These are phyloP conservation scores for Epirrita christyi DNA, from an alignment of 2,888 invertebrate species.

Conservation along the genomic window DNA sequence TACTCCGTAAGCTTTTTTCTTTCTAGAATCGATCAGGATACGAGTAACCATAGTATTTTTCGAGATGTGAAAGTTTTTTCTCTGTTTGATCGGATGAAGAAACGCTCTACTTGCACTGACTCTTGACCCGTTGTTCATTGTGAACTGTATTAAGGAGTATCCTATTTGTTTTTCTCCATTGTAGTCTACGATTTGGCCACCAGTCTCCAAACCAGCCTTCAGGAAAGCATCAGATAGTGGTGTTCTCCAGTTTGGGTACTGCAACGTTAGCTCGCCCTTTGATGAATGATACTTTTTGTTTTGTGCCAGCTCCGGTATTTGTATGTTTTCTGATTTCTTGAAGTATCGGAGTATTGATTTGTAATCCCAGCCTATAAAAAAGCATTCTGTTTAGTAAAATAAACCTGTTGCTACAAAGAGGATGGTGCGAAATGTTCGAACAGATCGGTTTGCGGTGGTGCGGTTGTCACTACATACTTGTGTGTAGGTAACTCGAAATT, in stretches of 20 bases:
- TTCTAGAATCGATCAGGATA: constrained; percentile 80
- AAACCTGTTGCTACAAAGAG: neutral
- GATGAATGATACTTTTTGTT: constrained; percentile 84
- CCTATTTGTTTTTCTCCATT: constrained; percentile 88
- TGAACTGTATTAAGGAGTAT: constrained; percentile 87
- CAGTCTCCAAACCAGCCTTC: constrained; percentile 86
- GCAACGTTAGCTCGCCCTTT: constrained; percentile 86
- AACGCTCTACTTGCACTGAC: constrained; percentile 91
- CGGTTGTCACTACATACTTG: too few species aligned
- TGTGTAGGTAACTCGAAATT: too few species aligned
- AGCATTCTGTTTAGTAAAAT: neutral
- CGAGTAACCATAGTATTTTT: constrained; percentile 85
- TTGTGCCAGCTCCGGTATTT: constrained; percentile 65
- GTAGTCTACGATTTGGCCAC: constrained; percentile 86
- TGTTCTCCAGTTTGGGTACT: constrained; percentile 84
- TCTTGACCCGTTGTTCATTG: constrained; percentile 87
- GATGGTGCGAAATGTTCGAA: too few species aligned
- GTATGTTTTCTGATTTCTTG: constrained; percentile 88
- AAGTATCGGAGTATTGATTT: constrained; percentile 87
- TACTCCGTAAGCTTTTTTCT: constrained; percentile 85
- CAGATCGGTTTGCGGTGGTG: too few species aligned
- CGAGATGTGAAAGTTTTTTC: constrained; percentile 87
- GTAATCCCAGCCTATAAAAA: constrained; percentile 87
- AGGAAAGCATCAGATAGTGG: constrained; percentile 86
- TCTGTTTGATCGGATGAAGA: constrained; percentile 83